These are phyloP conservation scores for Spatulosminthurus flaviceps DNA, from an alignment of 2,888 invertebrate species.

Conservation along the genomic window DNA sequence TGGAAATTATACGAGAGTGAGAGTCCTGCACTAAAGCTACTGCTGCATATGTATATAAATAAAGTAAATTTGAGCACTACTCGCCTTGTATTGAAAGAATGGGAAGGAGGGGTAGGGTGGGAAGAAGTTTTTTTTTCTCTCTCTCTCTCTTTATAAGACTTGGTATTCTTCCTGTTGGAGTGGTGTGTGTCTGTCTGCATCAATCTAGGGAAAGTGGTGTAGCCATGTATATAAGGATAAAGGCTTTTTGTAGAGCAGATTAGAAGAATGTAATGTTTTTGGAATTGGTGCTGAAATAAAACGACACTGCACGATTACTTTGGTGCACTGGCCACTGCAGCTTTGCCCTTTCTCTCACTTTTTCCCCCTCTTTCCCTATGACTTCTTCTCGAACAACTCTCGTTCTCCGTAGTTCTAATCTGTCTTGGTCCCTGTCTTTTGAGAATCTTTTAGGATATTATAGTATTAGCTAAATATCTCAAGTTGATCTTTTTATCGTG, in stretches of 20 bases:
- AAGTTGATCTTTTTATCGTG: background rate
- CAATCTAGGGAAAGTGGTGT: background rate
- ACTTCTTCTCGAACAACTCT: too few species aligned
- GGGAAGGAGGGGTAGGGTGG: background rate
- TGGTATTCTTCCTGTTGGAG: background rate
- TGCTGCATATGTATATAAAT: too few species aligned
- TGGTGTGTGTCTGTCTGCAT: background rate
- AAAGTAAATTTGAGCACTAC: too few species aligned
- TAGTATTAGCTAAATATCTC: background rate
- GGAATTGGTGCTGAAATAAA: conserved; percentile 23
- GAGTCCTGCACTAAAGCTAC: too few species aligned
- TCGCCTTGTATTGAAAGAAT: conserved; percentile 3
- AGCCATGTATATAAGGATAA: too few species aligned
- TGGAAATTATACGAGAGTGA: background rate
- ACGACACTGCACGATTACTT: conserved; percentile 7
- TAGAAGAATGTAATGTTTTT: conserved; percentile 8
- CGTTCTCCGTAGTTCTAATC: background rate
- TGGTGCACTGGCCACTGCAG: background rate
- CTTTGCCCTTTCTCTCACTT: background rate
- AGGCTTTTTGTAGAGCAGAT: background rate
- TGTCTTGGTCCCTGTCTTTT: conserved; percentile 18
- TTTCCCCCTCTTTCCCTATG: too few species aligned
- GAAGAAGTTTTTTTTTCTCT: background rate
- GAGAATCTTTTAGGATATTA: background rate
- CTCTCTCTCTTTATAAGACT: background rate